A percentile compares a stretch with the other conserved stretches of the same genome.
Evolutionary conservation across 1,140 invertebrate genomes (phyloP).

Genomic region (Steinernema khuongi): DNA sequence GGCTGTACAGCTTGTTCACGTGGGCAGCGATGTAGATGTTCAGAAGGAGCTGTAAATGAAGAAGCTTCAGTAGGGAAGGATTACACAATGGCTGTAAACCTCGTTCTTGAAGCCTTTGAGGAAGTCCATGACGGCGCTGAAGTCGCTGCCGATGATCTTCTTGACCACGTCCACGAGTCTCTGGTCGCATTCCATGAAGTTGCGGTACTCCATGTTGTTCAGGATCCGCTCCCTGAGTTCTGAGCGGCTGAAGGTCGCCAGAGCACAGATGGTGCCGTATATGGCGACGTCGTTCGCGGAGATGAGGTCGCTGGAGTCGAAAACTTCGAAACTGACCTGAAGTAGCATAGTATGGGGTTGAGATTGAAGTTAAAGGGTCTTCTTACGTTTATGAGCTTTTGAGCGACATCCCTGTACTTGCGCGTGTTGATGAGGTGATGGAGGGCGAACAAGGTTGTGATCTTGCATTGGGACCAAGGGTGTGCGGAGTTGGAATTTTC

Average conservation of each 20-base stretch:
- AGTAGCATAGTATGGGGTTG: neutral
- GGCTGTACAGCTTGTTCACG: constrained; percentile 81
- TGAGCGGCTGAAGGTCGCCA: constrained; percentile 88
- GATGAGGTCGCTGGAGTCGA: constrained; percentile 76
- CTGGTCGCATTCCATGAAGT: constrained; percentile 94
- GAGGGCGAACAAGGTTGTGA: constrained; percentile 87
- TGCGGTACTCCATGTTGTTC: constrained; percentile 91
- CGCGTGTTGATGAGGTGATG: constrained; percentile 79
- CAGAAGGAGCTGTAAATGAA: constrained; percentile 73
- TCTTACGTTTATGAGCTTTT: constrained; percentile 72
- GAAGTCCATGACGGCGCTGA: constrained; percentile 86
- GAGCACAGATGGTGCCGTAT: constrained; percentile 89
- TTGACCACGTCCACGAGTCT: constrained; percentile 93
- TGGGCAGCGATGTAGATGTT: constrained; percentile 97
- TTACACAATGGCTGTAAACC: constrained; percentile 18
- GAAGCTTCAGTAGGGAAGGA: constrained; percentile 27
- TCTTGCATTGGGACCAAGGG: constrained; percentile 71
- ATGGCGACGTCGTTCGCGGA: constrained; percentile 72
- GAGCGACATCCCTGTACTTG: constrained; percentile 90
- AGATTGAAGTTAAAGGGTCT: neutral
- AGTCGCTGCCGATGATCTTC: constrained; percentile 97
- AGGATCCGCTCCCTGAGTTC: constrained; percentile 93
- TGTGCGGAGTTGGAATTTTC: too few species aligned
- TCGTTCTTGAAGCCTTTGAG: constrained; percentile 81
- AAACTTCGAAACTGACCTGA: constrained; percentile 85